Conservation (phyloP, 2,113 vertebrate genomes). For the Campylorhamphus procurvoides region DNA sequence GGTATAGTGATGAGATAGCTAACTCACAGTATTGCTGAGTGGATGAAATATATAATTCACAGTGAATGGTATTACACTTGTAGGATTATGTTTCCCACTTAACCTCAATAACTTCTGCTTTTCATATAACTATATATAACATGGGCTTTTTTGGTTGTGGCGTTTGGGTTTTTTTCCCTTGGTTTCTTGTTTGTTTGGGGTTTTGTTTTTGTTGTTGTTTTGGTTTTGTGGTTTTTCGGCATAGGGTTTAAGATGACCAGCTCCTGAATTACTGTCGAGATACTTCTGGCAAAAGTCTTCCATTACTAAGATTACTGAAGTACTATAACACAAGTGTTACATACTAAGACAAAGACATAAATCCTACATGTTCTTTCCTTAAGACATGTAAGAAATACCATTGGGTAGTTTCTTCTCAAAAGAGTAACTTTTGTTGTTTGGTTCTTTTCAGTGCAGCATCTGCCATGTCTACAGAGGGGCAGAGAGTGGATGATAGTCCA, state of each 20-base stretch:
- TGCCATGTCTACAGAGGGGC: conserved; percentile 98
- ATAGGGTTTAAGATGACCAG: neutral
- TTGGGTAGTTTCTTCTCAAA: neutral
- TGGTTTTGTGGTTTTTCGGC: neutral
- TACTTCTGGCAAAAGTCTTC: neutral
- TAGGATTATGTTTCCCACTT: neutral
- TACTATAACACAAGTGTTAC: neutral
- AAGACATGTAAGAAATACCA: neutral
- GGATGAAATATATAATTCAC: neutral
- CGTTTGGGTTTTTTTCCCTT: too few relatives aligned
- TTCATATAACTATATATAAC: neutral
- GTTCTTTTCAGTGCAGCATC: conserved; percentile 69
- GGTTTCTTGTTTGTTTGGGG: too few relatives aligned
- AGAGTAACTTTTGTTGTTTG: neutral
- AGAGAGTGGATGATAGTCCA: conserved; percentile 97
- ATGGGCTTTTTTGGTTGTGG: too few relatives aligned
- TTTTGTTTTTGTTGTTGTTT: neutral
- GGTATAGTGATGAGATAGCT: neutral
- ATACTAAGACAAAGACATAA: neutral
- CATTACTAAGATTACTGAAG: neutral
- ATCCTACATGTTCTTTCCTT: neutral
- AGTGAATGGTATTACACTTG: neutral
- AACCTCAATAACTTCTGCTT: neutral
- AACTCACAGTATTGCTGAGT: neutral
- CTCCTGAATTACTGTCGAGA: neutral